Evolutionary conservation across 2,888 invertebrate genomes (phyloP).

Genomic region (Coleophora flavipennella): DNA sequence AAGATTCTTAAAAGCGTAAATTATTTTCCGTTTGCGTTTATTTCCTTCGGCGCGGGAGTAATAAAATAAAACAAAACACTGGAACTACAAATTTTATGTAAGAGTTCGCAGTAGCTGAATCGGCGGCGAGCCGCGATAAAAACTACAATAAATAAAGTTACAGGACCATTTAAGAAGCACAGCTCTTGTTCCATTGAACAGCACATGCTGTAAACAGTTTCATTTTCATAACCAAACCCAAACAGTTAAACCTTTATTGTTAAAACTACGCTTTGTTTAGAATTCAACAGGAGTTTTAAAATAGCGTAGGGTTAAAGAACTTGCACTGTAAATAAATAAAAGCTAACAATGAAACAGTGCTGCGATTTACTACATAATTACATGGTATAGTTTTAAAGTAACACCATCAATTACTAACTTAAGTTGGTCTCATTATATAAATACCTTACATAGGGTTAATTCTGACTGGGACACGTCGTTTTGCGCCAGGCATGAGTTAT

Average conservation of each 20-base stretch:
- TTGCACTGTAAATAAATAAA: background rate
- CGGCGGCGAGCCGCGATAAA: background rate
- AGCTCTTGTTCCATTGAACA: too few species aligned
- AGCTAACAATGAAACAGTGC: too few species aligned
- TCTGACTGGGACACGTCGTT: too few species aligned
- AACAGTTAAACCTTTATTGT: background rate
- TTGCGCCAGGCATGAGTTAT: too few species aligned
- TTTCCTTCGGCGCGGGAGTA: too few species aligned
- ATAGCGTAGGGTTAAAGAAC: conserved; percentile 2
- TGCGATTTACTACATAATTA: too few species aligned
- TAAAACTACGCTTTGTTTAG: conserved; percentile 3
- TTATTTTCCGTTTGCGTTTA: conserved; percentile 1
- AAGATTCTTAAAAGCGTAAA: background rate
- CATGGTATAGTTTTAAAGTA: too few species aligned
- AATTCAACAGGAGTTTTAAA: background rate
- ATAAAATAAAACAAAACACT: background rate
- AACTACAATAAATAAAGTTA: background rate
- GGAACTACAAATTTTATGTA: background rate
- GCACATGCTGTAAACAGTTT: background rate
- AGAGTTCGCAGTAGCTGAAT: background rate
- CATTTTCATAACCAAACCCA: conserved; percentile 1
- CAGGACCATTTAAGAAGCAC: too few species aligned
- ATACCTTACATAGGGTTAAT: too few species aligned
- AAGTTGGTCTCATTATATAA: too few species aligned
- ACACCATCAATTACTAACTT: too few species aligned